Percentiles rank a stretch among this genome's conserved stretches.
Evolutionary conservation across 1,140 invertebrate genomes (phyloP).

Genomic region (Megathymus violae): DNA sequence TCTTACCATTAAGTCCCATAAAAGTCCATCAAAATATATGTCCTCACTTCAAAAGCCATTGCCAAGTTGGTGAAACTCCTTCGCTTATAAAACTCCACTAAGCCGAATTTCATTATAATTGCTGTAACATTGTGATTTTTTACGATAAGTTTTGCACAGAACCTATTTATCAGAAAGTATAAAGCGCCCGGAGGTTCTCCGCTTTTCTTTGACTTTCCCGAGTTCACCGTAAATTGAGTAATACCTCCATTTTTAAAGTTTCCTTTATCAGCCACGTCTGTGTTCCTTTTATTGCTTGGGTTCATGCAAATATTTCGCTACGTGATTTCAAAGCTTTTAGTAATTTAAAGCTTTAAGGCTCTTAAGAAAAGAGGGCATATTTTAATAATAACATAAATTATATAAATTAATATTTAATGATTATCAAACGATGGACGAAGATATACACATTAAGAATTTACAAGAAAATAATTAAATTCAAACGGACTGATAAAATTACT

Average conservation of each 20-base stretch:
- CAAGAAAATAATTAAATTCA: no score
- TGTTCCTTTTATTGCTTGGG: slow-evolving; percentile 21
- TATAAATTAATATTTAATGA: no score
- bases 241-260: slow-evolving; percentile 32
- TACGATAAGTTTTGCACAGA: slow-evolving; percentile 31
- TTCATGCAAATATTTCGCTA: slow-evolving; percentile 30
- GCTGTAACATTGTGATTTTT: slow-evolving; percentile 33
- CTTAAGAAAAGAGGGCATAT: no score
- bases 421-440: no score
- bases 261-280: slow-evolving; percentile 26
- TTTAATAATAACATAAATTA: no score
- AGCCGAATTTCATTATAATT: slow-evolving; percentile 35
- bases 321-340: slow-evolving; percentile 5
- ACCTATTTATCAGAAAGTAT: slow-evolving; percentile 35
- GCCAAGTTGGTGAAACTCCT: slow-evolving; percentile 24
- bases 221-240: slow-evolving; percentile 35
- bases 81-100: slow-evolving; percentile 31
- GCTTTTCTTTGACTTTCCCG: slow-evolving; percentile 34
- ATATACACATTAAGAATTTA: no score
- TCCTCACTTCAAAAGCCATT: slow-evolving; percentile 22
- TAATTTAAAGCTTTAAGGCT: background rate
- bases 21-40: slow-evolving; percentile 30
- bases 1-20: slow-evolving; percentile 22
- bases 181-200: slow-evolving; percentile 29
- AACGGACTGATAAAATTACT: no score